Evolutionary conservation across 1,140 invertebrate species (phyloP).

Genomic region (Pogonognathellus flavescens): DNA sequence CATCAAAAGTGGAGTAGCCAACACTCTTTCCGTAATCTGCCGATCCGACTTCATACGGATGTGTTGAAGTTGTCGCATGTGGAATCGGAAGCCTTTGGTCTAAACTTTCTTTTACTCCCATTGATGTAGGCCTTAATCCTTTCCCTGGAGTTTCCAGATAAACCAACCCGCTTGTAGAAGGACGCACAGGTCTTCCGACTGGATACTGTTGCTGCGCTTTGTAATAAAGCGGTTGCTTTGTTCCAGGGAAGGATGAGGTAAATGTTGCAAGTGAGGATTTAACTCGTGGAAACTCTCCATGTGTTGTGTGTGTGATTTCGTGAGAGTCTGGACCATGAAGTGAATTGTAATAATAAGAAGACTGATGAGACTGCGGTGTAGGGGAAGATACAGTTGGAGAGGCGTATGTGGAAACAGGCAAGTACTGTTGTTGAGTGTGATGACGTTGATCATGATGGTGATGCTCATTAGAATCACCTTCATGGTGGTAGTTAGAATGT

Average conservation of each 20-base stretch:
- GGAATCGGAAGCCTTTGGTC: constrained; percentile 50
- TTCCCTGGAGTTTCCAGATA: constrained; percentile 62
- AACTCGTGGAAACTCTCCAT: constrained; percentile 17
- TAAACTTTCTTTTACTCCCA: constrained; percentile 62
- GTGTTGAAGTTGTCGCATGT: constrained; percentile 59
- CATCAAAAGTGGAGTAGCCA: constrained; percentile 38
- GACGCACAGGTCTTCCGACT: constrained; percentile 45
- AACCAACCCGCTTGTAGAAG: constrained; percentile 53
- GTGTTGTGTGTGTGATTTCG: neutral
- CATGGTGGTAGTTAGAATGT: neutral
- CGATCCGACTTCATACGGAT: constrained; percentile 65
- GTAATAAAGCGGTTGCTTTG: constrained; percentile 26
- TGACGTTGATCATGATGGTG: neutral
- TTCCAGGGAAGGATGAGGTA: constrained; percentile 39
- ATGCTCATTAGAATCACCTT: neutral
- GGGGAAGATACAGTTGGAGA: neutral
- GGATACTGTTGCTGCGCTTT: constrained; percentile 35
- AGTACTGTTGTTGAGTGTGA: constrained; percentile 11
- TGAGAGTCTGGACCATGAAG: neutral
- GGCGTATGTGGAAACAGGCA: neutral
- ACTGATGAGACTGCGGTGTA: neutral
- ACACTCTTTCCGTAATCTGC: constrained; percentile 64
- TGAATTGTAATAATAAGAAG: constrained; percentile 13
- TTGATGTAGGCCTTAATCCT: constrained; percentile 45
- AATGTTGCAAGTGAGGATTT: constrained; percentile 63